Percentiles rank a stretch among this genome's conserved stretches.
These are phyloP conservation scores for Drosophila santomea DNA, from an alignment of 1,140 invertebrate genomes.

Conservation along the genomic window DNA sequence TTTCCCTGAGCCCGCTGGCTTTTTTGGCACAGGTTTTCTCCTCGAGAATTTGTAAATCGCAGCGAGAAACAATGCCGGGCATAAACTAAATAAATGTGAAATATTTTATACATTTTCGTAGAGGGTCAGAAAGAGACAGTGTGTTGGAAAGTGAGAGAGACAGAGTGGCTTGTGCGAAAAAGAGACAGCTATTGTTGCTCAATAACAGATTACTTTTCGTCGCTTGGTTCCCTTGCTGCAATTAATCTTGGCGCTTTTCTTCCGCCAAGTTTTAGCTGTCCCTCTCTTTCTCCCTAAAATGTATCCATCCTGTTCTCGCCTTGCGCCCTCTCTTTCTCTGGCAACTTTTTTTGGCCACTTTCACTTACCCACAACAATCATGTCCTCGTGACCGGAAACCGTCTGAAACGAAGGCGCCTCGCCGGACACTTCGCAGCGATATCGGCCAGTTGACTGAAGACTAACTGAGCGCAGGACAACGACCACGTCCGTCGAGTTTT, in stretches of 20 bases:
- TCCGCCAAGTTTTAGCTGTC: neutral
- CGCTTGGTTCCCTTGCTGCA: slow-evolving; percentile 70
- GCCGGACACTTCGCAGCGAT: slow-evolving; percentile 92
- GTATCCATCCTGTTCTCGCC: neutral
- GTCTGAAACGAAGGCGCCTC: slow-evolving; percentile 92
- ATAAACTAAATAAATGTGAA: slow-evolving; percentile 82
- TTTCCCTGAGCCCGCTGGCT: slow-evolving; percentile 8
- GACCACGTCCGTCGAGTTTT: slow-evolving; percentile 88
- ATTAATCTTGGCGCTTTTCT: slow-evolving; percentile 69
- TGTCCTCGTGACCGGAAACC: slow-evolving; percentile 90
- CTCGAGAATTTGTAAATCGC: slow-evolving; percentile 81
- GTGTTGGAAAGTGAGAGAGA: neutral
- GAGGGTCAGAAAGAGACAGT: slow-evolving; percentile 15
- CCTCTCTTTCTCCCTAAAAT: neutral
- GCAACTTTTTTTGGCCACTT: slow-evolving; percentile 23
- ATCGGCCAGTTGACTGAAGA: slow-evolving; percentile 89
- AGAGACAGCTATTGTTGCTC: slow-evolving; percentile 1
- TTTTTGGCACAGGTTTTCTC: slow-evolving; percentile 75
- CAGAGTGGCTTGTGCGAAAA: neutral
- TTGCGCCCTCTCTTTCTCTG: neutral
- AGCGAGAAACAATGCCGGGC: slow-evolving; percentile 78
- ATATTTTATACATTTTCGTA: slow-evolving; percentile 65
- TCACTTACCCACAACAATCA: slow-evolving; percentile 90
- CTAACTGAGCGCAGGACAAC: slow-evolving; percentile 89
- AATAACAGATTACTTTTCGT: slow-evolving; percentile 77